Percentiles rank a stretch among this genome's conserved stretches.
Conservation (phyloP, 2,113 vertebrate species). For the Zosterops lateralis region DNA sequence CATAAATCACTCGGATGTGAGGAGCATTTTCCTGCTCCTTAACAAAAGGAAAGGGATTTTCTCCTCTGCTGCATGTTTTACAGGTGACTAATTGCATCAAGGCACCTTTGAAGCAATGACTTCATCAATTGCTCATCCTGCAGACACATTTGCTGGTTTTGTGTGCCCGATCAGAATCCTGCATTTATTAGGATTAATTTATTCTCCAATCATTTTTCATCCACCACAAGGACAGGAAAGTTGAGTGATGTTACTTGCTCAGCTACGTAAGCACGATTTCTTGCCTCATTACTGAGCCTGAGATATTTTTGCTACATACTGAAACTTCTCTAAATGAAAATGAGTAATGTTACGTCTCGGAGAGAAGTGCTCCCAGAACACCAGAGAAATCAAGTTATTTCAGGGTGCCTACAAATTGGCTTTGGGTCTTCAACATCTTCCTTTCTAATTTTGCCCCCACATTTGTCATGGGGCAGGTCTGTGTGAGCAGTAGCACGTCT, state of each 20-base stretch:
- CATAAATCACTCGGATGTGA: neutral
- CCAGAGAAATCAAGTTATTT: neutral
- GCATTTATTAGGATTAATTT: constrained; percentile 63
- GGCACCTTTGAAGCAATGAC: constrained; percentile 54
- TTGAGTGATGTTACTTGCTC: constrained; percentile 47
- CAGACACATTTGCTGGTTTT: neutral
- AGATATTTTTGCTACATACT: constrained; percentile 36
- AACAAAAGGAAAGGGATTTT: constrained; percentile 43
- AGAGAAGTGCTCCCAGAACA: neutral
- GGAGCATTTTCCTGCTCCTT: constrained; percentile 5
- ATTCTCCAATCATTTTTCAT: constrained; percentile 47
- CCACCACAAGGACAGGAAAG: neutral
- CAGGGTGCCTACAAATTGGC: neutral
- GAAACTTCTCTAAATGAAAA: constrained; percentile 45
- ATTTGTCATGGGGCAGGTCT: neutral
- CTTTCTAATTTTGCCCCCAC: neutral
- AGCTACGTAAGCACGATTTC: constrained; percentile 57
- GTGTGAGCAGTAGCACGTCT: neutral
- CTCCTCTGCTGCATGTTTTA: constrained; percentile 14
- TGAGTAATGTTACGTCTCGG: neutral
- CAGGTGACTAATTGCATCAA: constrained; percentile 61
- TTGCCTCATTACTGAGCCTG: constrained; percentile 53
- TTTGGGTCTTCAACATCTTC: neutral
- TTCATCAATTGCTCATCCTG: constrained; percentile 58
- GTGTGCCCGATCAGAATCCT: constrained; percentile 31